phyloP scores from a whole-genome alignment of 2,113 vertebrate species.

The Sitta europaea region DNA sequence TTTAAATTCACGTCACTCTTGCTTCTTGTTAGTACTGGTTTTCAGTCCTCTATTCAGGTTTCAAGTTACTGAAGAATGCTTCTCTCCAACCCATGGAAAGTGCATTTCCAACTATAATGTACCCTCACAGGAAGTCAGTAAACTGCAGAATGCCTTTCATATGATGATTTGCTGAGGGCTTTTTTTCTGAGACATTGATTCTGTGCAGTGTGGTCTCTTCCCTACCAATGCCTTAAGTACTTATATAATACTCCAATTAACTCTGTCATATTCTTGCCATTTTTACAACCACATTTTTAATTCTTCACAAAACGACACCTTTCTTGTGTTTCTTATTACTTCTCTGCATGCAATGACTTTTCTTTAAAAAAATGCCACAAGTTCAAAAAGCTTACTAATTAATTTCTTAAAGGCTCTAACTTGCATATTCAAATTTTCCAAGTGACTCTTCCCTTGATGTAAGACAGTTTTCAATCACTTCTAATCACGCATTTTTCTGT shows the following conservation, averaged over 20 bases:
- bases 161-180: background rate
- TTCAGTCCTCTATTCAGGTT: background rate
- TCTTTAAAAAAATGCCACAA: background rate
- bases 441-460: background rate
- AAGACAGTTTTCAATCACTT: conserved; percentile 7
- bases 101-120: background rate
- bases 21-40: background rate
- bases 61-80: background rate
- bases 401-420: background rate
- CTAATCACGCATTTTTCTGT: background rate
- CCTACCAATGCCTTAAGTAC: background rate
- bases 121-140: background rate
- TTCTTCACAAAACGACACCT: background rate
- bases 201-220: background rate
- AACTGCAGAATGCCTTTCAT: background rate
- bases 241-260: background rate
- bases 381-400: background rate
- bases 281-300: background rate
- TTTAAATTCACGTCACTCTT: background rate
- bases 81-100: background rate
- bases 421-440: background rate
- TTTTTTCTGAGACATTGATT: background rate
- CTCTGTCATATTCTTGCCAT: background rate
- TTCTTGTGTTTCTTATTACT: background rate
- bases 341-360: background rate